Evolutionary conservation across 2,797 vertebrate species (phyloP).

Genomic region (Astyanax mexicanus): DNA sequence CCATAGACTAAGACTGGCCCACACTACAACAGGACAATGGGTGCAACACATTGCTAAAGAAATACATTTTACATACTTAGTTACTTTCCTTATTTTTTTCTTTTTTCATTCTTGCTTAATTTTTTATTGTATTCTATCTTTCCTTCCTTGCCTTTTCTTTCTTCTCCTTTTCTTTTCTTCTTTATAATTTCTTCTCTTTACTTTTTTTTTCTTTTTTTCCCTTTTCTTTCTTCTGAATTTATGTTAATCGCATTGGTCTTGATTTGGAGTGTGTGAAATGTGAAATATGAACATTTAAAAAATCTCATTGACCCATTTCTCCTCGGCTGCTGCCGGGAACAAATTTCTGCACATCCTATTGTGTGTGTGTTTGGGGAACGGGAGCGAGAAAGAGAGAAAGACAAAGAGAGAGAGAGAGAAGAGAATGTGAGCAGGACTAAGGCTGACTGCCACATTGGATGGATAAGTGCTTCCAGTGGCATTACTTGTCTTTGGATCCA

Average conservation of each 20-base stretch:
- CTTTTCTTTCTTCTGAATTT: slow-evolving; percentile 59
- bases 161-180: neutral
- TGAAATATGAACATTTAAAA: slow-evolving; percentile 70
- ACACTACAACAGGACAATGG: too few species aligned
- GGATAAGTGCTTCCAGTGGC: slow-evolving; percentile 71
- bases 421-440: slow-evolving; percentile 56
- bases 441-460: slow-evolving; percentile 61
- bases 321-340: slow-evolving; percentile 70
- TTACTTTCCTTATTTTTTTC: neutral
- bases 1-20: too few species aligned
- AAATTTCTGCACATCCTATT: slow-evolving; percentile 64
- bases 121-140: neutral
- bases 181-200: slow-evolving; percentile 19
- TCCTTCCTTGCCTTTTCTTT: neutral
- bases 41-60: too few species aligned
- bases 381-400: slow-evolving; percentile 62
- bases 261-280: slow-evolving; percentile 60
- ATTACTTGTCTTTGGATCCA: slow-evolving; percentile 63
- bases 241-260: slow-evolving; percentile 73
- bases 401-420: slow-evolving; percentile 62
- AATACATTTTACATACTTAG: too few species aligned
- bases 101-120: too few species aligned
- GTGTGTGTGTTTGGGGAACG: slow-evolving; percentile 67
- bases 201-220: slow-evolving; percentile 64
- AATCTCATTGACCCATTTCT: slow-evolving; percentile 76